Percentiles rank a stretch among this genome's conserved stretches.
These are phyloP conservation scores for Cantharis nigra DNA, from an alignment of 2,888 invertebrate genomes.

Conservation along the genomic window DNA sequence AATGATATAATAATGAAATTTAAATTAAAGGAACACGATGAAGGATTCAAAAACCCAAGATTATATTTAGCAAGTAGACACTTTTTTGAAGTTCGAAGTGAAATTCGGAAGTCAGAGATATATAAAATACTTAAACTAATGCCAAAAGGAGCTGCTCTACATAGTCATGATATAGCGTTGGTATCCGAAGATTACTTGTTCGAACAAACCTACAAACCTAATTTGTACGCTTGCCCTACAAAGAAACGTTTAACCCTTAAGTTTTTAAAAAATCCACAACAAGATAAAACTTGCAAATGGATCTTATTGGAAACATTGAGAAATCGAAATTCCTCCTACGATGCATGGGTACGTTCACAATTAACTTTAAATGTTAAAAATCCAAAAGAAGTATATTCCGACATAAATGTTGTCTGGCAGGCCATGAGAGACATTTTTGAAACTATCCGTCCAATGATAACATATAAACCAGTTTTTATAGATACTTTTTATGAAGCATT, in stretches of 20 bases:
- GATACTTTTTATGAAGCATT: slow-evolving; percentile 62
- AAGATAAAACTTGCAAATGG: slow-evolving; percentile 51
- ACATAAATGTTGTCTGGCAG: slow-evolving; percentile 57
- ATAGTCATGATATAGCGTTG: slow-evolving; percentile 70
- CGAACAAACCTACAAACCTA: slow-evolving; percentile 64
- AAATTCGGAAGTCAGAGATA: slow-evolving; percentile 66
- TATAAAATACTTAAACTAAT: slow-evolving; percentile 68
- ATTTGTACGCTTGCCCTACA: slow-evolving; percentile 57
- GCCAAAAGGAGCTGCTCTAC: slow-evolving; percentile 76
- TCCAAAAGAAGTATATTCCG: slow-evolving; percentile 43
- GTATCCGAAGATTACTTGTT: slow-evolving; percentile 65
- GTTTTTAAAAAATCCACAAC: slow-evolving; percentile 35
- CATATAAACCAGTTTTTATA: slow-evolving; percentile 61
- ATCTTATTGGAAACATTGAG: slow-evolving; percentile 55
- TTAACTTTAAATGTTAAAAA: slow-evolving; percentile 40
- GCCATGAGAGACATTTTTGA: slow-evolving; percentile 57
- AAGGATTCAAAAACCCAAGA: slow-evolving; percentile 42
- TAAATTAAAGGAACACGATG: slow-evolving; percentile 44
- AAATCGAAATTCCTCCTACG: slow-evolving; percentile 35
- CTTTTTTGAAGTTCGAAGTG: slow-evolving; percentile 64
- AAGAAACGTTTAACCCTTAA: slow-evolving; percentile 31
- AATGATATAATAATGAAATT: slow-evolving; percentile 43
- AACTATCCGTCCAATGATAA: slow-evolving; percentile 55
- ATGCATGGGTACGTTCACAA: slow-evolving; percentile 28
- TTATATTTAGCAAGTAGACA: slow-evolving; percentile 67